Conservation (phyloP, 2,113 vertebrate genomes). For the Nanorana parkeri region DNA sequence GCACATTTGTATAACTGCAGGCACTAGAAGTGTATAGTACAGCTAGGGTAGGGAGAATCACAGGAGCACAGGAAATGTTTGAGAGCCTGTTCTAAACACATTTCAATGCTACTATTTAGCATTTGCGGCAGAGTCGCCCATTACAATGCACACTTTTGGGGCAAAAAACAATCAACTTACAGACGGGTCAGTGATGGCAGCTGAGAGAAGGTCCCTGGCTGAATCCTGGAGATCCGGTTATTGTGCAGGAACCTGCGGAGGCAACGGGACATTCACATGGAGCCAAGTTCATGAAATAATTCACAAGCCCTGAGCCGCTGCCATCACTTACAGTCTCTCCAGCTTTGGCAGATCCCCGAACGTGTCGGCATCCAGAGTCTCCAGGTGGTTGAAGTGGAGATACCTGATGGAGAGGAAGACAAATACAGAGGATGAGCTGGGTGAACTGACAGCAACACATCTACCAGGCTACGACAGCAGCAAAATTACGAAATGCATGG, state of each 20-base stretch:
- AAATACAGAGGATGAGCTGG: background rate
- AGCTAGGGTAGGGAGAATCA: too few species aligned
- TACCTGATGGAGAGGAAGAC: conserved; percentile 74
- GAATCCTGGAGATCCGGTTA: conserved; percentile 87
- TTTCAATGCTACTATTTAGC: too few species aligned
- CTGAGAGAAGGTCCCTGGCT: conserved; percentile 84
- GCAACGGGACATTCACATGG: background rate
- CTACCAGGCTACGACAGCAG: too few species aligned
- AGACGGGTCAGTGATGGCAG: conserved; percentile 87
- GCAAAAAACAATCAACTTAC: conserved; percentile 73
- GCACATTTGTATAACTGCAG: too few species aligned
- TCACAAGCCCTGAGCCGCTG: background rate
- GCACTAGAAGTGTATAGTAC: too few species aligned
- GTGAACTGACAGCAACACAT: background rate
- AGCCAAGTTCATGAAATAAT: background rate
- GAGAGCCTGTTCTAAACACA: too few species aligned
- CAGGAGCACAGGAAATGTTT: too few species aligned
- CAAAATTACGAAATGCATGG: too few species aligned
- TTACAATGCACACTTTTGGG: too few species aligned
- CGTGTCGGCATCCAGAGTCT: conserved; percentile 82
- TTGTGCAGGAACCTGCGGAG: conserved; percentile 89
- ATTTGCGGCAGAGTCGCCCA: too few species aligned
- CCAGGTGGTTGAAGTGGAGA: conserved; percentile 92
- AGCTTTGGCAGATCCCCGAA: conserved; percentile 88
- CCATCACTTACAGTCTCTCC: conserved; percentile 86